Percentiles rank a stretch among this genome's conserved stretches.
phyloP scores from a whole-genome alignment of 2,113 vertebrate genomes.

The Xerus inauris region DNA sequence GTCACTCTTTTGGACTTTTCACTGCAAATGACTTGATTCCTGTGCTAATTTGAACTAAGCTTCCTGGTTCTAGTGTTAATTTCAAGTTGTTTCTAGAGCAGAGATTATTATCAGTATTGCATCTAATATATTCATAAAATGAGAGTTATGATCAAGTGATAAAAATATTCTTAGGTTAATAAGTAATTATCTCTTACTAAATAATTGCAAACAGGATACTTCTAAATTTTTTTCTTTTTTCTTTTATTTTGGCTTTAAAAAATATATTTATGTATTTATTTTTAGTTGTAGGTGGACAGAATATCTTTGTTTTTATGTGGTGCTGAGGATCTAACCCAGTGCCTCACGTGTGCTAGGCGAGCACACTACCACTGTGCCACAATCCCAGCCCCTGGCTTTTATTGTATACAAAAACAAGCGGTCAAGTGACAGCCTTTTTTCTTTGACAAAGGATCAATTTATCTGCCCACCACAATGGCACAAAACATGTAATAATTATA shows the following conservation, averaged over 20 bases:
- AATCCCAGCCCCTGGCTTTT: no score
- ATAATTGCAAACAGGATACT: constrained; percentile 11
- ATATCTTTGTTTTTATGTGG: no score
- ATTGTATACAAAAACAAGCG: not conserved
- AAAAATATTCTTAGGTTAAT: constrained; percentile 10
- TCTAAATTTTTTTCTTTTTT: not conserved
- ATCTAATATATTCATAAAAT: constrained; percentile 39
- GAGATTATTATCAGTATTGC: not conserved
- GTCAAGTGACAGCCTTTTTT: not conserved
- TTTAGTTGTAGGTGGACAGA: no score
- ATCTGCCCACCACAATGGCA: not conserved
- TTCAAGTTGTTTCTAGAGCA: constrained; percentile 22
- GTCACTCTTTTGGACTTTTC: not conserved
- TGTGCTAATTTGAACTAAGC: constrained; percentile 23
- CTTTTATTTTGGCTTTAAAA: no score
- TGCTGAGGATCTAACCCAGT: no score
- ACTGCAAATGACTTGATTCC: not conserved
- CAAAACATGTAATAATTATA: not conserved
- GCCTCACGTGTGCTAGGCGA: no score
- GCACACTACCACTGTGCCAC: no score
- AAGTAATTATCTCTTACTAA: constrained; percentile 17
- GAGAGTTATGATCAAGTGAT: not conserved
- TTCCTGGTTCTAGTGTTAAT: not conserved
- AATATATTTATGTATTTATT: no score
- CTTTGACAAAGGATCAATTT: not conserved